These are phyloP conservation scores for Bactericera cockerelli DNA, from an alignment of 1,140 invertebrate species.

Conservation along the genomic window DNA sequence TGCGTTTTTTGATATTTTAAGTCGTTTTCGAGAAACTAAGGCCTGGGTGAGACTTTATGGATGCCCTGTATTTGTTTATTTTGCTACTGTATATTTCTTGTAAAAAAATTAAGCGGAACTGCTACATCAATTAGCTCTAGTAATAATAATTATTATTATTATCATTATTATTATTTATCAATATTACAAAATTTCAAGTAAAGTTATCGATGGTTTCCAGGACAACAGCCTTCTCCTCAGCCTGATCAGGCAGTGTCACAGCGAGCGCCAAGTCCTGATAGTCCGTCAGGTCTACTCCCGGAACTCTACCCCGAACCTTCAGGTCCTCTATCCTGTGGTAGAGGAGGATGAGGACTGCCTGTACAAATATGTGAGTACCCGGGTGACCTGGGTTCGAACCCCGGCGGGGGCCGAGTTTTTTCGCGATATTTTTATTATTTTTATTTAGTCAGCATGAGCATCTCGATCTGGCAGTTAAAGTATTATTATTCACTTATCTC, in stretches of 20 bases:
- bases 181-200: too few species aligned
- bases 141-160: too few species aligned
- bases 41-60: too few species aligned
- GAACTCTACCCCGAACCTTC: background rate
- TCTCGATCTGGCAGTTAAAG: background rate
- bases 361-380: background rate
- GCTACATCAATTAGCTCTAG: too few species aligned
- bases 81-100: too few species aligned
- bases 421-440: too few species aligned
- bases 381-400: background rate
- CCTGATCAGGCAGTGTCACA: background rate
- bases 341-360: background rate
- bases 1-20: too few species aligned
- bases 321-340: background rate
- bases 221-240: background rate
- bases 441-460: too few species aligned
- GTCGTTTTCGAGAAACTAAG: too few species aligned
- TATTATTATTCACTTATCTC: background rate
- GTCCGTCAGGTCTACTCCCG: background rate
- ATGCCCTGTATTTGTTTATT: too few species aligned
- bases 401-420: background rate
- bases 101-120: too few species aligned
- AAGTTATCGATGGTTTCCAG: background rate
- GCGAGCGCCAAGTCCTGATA: background rate
- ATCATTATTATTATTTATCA: too few species aligned